Percentiles rank a stretch among this genome's conserved stretches.
Conservation (phyloP, 2,797 vertebrate genomes). For the Sebastes oblongus region DNA sequence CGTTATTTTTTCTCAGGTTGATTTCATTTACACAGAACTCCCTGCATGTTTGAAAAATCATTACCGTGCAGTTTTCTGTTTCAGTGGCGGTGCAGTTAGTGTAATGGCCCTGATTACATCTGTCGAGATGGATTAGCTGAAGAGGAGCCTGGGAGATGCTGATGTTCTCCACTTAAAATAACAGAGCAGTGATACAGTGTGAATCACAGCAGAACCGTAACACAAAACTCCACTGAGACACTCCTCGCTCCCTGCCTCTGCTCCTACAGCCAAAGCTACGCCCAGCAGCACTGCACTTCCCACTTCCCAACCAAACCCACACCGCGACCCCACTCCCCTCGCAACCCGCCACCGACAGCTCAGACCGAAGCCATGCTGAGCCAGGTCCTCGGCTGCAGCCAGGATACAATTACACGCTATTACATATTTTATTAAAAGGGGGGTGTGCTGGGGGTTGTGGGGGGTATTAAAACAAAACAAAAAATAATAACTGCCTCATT, state of each 20-base stretch:
- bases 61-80: slow-evolving; percentile 53
- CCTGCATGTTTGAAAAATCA: slow-evolving; percentile 47
- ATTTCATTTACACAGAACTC: slow-evolving; percentile 45
- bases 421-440: slow-evolving; percentile 64
- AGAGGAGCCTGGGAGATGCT: slow-evolving; percentile 47
- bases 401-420: slow-evolving; percentile 55
- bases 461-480: slow-evolving; percentile 49
- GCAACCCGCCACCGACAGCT: slow-evolving; percentile 31
- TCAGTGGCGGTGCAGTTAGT: slow-evolving; percentile 46
- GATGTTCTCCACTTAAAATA: slow-evolving; percentile 54
- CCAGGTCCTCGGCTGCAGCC: slow-evolving; percentile 45
- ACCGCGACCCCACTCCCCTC: slow-evolving; percentile 21
- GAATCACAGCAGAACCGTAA: slow-evolving; percentile 61
- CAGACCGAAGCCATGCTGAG: slow-evolving; percentile 27
- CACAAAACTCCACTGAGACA: slow-evolving; percentile 59
- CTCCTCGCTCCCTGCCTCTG: slow-evolving; percentile 19
- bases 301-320: slow-evolving; percentile 31
- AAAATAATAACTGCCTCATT: slow-evolving; percentile 55
- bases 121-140: slow-evolving; percentile 57
- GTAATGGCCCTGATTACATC: slow-evolving; percentile 62
- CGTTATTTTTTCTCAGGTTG: slow-evolving; percentile 31
- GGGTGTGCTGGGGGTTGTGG: background rate
- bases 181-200: slow-evolving; percentile 57
- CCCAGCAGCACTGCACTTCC: slow-evolving; percentile 40
- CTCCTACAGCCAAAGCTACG: slow-evolving; percentile 45